Evolutionary conservation across 2,888 invertebrate species (phyloP).

Genomic region (Actias luna): DNA sequence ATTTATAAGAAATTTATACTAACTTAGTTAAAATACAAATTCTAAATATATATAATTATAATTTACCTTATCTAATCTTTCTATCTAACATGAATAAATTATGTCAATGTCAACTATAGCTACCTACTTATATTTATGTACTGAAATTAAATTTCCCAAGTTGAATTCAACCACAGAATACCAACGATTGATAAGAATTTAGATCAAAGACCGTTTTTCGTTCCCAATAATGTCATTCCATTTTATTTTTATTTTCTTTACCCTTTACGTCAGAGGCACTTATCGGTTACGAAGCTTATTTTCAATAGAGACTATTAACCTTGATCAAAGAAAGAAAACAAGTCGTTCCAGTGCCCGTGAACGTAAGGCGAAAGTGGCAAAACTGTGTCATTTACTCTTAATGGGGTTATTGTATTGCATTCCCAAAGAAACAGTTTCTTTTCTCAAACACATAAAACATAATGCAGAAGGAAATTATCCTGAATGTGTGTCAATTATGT

Average conservation of each 20-base stretch:
- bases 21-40: too few relatives aligned
- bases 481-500: constrained; percentile 15
- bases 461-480: constrained; percentile 12
- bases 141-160: not conserved
- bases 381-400: constrained; percentile 37
- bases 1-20: too few relatives aligned
- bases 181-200: constrained; percentile 1
- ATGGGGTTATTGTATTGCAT: constrained; percentile 47
- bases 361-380: constrained; percentile 32
- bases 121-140: not conserved
- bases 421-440: constrained; percentile 23
- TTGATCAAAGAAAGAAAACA: constrained; percentile 47
- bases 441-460: constrained; percentile 1
- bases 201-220: constrained; percentile 5
- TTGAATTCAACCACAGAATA: not conserved
- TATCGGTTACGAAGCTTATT: constrained; percentile 41
- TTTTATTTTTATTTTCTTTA: constrained; percentile 23
- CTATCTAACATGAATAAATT: not conserved
- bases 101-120: too few relatives aligned
- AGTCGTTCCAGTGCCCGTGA: constrained; percentile 29
- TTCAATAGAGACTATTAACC: constrained; percentile 44
- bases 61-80: not conserved
- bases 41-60: too few relatives aligned
- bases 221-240: constrained; percentile 12
- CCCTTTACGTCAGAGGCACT: constrained; percentile 28